A percentile compares a stretch with the other conserved stretches of the same genome.
Evolutionary conservation across 1,140 invertebrate species (phyloP).

Genomic region (Agraylea sexmaculata): DNA sequence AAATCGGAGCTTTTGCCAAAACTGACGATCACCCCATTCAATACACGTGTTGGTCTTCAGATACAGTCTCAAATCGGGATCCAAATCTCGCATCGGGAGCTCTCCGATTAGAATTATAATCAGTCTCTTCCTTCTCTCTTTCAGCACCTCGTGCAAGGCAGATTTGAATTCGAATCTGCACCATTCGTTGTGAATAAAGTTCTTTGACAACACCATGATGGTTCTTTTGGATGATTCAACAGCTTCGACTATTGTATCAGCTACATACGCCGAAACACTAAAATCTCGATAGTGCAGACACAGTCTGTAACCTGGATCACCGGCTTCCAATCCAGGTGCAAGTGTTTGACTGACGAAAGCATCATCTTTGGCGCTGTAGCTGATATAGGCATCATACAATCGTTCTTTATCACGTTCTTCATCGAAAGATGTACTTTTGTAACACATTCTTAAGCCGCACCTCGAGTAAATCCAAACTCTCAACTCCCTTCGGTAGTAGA

Average conservation of each 20-base stretch:
- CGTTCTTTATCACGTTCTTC: conserved; percentile 68
- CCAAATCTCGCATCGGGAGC: conserved; percentile 71
- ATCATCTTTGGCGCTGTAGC: conserved; percentile 84
- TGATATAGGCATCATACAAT: conserved; percentile 82
- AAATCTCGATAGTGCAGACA: conserved; percentile 77
- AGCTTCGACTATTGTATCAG: conserved; percentile 81
- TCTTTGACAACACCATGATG: conserved; percentile 81
- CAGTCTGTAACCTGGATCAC: conserved; percentile 60
- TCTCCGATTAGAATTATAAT: conserved; percentile 80
- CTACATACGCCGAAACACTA: conserved; percentile 70
- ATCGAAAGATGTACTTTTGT: conserved; percentile 64
- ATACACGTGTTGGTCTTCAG: conserved; percentile 82
- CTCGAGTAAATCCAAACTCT: conserved; percentile 78
- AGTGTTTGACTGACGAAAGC: conserved; percentile 77
- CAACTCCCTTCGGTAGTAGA: conserved; percentile 72
- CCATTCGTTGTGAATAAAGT: conserved; percentile 91
- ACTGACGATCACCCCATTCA: conserved; percentile 84
- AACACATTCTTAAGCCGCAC: conserved; percentile 73
- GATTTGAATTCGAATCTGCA: conserved; percentile 86
- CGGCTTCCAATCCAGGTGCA: conserved; percentile 67
- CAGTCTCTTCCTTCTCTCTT: conserved; percentile 65
- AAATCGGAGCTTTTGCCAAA: conserved; percentile 89
- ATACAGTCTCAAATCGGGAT: conserved; percentile 78
- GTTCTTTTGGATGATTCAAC: conserved; percentile 82
- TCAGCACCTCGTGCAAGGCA: conserved; percentile 81